Base-by-base conservation (phyloP, 92 coral and sea anemone genomes). In the Heteractis magnifica region DNA sequence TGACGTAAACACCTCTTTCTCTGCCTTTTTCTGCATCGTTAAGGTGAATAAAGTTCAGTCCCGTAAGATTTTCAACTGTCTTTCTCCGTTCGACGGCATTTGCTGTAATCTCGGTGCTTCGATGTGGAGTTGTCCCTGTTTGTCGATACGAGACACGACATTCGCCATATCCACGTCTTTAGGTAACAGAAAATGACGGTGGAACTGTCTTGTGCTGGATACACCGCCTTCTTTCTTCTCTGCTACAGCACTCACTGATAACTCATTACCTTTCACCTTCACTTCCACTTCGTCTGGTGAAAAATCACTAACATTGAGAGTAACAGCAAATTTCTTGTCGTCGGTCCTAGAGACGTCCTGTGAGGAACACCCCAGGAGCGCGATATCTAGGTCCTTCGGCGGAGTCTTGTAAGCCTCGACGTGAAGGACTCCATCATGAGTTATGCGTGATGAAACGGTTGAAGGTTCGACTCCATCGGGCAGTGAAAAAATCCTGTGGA, bases 131-230 rank as follows among this genome's bases (percentile, higher is more conserved):
- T 92, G 87, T 18, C 99, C 99, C 34, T 90, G 92, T 68, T 94
- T 95, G 72, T 90, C 90, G 15, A 94, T 86, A 10, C 91, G 87
- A 14, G 99, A 94, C 10, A 89, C 83, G 23, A 97, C 88, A 6
- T 92, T 86, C 18, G 77, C 92, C 90, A 91, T 90, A 64, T 97
- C 96, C 34, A 97, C 98, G 23, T 94, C 99, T 64, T 87, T 87
- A 15, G 99, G 99, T 85, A 97, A 84, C 70, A 95, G 91, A 81
- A 97, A 94, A 51, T 91, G 92, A 5, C 98, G 92, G 77, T 92
- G 95, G 77, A 93, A 97, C 52, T 93, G 93, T 11, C 93, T 96
- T 51, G 92, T 88, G 12, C 93, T 93, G 74, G 87, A 89, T 26
- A 88, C 93, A 4, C 99, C 97, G 4, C 94, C 95, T n/a, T 84